phyloP scores from a whole-genome alignment of 23 tunicate genomes.

The Trididemnum miniatum region DNA sequence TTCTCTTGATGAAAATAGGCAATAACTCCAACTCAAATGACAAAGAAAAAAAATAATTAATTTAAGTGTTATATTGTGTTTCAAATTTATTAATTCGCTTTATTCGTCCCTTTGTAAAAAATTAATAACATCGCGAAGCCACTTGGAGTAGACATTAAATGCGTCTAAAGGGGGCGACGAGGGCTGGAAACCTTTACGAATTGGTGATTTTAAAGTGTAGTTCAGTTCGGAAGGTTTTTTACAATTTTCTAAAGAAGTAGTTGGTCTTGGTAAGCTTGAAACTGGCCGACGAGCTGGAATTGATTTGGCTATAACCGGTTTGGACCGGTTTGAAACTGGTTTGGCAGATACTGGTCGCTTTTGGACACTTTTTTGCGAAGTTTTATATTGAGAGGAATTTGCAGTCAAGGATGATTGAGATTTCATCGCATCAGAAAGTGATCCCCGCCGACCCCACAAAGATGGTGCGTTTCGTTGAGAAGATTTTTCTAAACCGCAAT shows the following conservation, averaged over 20 bases:
- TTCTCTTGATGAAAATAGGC: conserved; percentile 15
- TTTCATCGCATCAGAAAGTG: conserved; percentile 23
- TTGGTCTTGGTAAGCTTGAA: background rate
- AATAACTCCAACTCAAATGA: background rate
- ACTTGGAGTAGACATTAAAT: conserved; percentile 5
- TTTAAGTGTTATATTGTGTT: background rate
- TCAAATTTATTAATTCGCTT: too few species aligned
- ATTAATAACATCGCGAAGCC: conserved; percentile 38
- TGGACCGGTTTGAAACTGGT: background rate
- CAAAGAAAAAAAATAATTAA: background rate
- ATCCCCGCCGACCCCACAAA: conserved; percentile 16
- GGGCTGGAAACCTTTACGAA: background rate
- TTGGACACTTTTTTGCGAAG: background rate
- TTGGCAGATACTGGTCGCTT: background rate
- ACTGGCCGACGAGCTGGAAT: background rate
- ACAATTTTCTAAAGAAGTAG: background rate
- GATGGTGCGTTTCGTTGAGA: background rate
- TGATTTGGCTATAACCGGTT: background rate
- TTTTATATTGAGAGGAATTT: background rate
- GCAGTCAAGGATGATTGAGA: background rate
- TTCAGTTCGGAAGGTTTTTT: background rate
- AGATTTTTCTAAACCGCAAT: background rate
- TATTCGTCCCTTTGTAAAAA: conserved; percentile 23
- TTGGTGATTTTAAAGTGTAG: background rate
- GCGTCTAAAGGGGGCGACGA: conserved; percentile 30